Evolutionary conservation across 2,888 invertebrate genomes (phyloP), one percentile per base, ranked within the genome.

Genomic region (Chrysomela aeneicollis): DNA sequence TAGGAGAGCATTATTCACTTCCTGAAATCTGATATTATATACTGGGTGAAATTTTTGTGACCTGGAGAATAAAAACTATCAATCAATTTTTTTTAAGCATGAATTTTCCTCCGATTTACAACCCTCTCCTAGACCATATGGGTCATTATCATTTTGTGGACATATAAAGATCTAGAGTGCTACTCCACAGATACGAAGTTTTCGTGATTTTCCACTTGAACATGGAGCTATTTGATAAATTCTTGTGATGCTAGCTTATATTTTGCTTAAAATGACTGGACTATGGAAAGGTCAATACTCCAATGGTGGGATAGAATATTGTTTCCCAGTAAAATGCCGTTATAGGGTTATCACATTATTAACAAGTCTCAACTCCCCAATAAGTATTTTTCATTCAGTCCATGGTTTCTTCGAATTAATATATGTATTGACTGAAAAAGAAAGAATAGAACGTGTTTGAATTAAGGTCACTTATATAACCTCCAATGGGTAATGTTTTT

Each of bases 401-500:
- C 35, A 35, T 35, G 12, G 2, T 26, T 26, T 50, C n/a, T 6
- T n/a, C n/a, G 21, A 22, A 49, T 6, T 17, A 49, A 6, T 17
- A 10, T 3, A 10, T 50, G 9, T n/a, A 21, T 18, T 50, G 21
- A 21, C n/a, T n/a, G n/a, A n/a, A n/a, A n/a, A n/a, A 52, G n/a
- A 18, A 17, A 19, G 12, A 35, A 19, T 2, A 12, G 30, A 46
- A 57, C 57, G 18, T 46, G 57, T 26, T 57, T 3, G 6, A 46
- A 26, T 18, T 22, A 37, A 57, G 57, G 57, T 57, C 57, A 46
- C 18, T 57, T 57, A 57, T 46, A 57, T 57, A 57, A 57, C 47
- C 57, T 57, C 47, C 46, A 55, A 46, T 17, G 19, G 49, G 57
- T 57, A 57, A 46, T 37, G 18, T 57, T 57, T 57, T 57, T 26